Evolutionary conservation across 2,113 vertebrate genomes (phyloP).

Genomic region (Brachionichthys hirsutus): DNA sequence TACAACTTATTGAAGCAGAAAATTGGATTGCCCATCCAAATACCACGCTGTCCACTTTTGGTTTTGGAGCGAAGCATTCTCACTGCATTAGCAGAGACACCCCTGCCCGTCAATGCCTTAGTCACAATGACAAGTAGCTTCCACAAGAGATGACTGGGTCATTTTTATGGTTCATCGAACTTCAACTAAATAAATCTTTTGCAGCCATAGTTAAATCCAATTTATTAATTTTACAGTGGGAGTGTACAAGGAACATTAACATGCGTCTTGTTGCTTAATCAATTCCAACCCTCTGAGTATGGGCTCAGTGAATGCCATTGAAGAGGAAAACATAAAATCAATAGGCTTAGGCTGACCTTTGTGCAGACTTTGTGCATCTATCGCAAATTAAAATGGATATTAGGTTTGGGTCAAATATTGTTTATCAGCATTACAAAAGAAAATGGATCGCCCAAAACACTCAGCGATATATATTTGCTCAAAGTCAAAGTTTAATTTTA

Average conservation of each 20-base stretch:
- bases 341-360: conserved; percentile 62
- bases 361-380: conserved; percentile 41
- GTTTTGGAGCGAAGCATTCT: conserved; percentile 13
- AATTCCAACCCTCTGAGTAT: conserved; percentile 37
- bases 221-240: conserved; percentile 23
- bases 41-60: conserved; percentile 32
- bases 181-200: conserved; percentile 25
- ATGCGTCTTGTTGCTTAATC: conserved; percentile 41
- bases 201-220: conserved; percentile 30
- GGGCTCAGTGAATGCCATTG: conserved; percentile 44
- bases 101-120: conserved; percentile 8
- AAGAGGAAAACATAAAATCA: conserved; percentile 52
- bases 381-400: conserved; percentile 64
- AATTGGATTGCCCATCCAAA: conserved; percentile 46
- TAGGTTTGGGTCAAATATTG: conserved; percentile 48
- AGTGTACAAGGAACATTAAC: conserved; percentile 15
- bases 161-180: conserved; percentile 37
- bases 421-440: conserved; percentile 52
- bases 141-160: conserved; percentile 19
- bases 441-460: conserved; percentile 9
- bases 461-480: no score
- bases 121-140: conserved; percentile 41
- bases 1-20: conserved; percentile 46
- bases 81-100: conserved; percentile 19
- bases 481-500: no score